Evolutionary conservation across 2,113 vertebrate genomes (phyloP).

Genomic region (Prunella fulvescens): DNA sequence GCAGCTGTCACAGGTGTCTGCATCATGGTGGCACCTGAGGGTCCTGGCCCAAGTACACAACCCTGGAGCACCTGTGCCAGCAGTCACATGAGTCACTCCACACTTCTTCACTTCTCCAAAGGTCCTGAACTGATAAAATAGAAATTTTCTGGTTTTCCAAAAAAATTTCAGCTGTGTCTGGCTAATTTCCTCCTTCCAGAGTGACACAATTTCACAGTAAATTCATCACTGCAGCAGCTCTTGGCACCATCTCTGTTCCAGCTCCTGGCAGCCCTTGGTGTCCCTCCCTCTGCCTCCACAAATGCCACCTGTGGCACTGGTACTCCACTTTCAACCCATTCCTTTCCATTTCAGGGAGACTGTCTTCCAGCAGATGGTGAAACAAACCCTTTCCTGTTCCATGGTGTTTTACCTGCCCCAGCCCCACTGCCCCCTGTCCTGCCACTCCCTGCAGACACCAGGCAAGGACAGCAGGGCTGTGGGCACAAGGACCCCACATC

Average conservation of each 20-base stretch:
- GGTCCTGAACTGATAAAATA: not conserved
- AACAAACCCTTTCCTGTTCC: not conserved
- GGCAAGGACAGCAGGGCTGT: not conserved
- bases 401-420: not conserved
- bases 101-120: not conserved
- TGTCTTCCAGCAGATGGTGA: not conserved
- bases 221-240: not conserved
- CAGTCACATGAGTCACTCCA: fast-evolving
- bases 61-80: not conserved
- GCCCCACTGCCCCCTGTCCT: not conserved
- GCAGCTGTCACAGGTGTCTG: not conserved
- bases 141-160: not conserved
- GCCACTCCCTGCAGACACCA: not conserved
- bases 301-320: not conserved
- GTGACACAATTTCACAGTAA: not conserved
- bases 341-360: not conserved
- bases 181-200: not conserved
- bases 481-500: not conserved
- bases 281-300: not conserved
- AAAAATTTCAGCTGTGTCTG: not conserved
- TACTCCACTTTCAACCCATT: not conserved
- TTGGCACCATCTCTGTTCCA: not conserved
- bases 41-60: not conserved
- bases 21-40: fast-evolving
- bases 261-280: not conserved